Evolutionary conservation across 2,113 vertebrate species (phyloP).

Genomic region (Montifringilla adamsi): DNA sequence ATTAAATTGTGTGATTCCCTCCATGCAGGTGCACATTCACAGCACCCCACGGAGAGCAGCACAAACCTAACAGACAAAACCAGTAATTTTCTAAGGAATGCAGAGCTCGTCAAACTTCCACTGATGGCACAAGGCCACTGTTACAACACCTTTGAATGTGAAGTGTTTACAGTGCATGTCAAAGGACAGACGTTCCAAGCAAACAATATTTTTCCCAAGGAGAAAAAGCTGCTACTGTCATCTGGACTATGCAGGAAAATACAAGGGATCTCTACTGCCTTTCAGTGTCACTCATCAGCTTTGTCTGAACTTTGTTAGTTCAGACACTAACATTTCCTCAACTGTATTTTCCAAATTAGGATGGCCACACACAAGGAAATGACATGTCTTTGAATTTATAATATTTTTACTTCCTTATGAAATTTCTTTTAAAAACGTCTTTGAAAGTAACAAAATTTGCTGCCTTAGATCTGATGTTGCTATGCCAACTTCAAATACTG

Average conservation of each 20-base stretch:
- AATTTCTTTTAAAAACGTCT: background rate
- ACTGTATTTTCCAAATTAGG: background rate
- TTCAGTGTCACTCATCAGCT: background rate
- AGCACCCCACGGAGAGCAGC: background rate
- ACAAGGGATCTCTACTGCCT: background rate
- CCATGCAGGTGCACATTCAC: background rate
- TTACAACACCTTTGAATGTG: background rate
- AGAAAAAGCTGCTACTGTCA: background rate
- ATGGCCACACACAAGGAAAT: background rate
- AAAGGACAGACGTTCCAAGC: background rate
- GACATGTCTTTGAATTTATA: background rate
- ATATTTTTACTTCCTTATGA: background rate
- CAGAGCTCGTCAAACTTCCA: background rate
- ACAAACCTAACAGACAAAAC: background rate
- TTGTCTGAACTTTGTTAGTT: background rate
- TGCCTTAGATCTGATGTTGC: background rate
- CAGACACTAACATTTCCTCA: background rate
- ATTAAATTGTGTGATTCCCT: background rate
- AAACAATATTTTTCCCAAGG: background rate
- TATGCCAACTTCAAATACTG: background rate
- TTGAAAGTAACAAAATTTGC: background rate
- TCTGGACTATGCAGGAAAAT: background rate
- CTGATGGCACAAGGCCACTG: background rate
- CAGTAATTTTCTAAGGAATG: background rate
- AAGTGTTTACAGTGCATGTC: background rate